phyloP scores from a whole-genome alignment of 2,888 invertebrate genomes.

The Chrysolina haemoptera region DNA sequence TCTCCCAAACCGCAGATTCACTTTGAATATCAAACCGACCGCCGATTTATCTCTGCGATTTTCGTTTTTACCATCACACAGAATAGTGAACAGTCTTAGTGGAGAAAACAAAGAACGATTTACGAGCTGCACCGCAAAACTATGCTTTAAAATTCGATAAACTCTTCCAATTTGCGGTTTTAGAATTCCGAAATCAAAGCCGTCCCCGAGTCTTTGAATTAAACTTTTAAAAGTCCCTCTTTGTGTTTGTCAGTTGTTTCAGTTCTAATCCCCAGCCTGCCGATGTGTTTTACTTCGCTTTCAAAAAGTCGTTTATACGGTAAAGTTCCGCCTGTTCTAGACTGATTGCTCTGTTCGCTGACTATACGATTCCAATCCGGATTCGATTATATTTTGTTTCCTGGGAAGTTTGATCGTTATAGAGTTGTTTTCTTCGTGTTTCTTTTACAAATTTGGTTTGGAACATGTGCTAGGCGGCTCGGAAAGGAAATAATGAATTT shows the following conservation, averaged over 20 bases:
- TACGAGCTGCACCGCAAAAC: constrained; percentile 21
- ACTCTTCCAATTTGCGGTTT: constrained; percentile 50
- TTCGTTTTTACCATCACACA: neutral
- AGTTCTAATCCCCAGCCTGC: constrained; percentile 50
- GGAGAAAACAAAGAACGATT: constrained; percentile 35
- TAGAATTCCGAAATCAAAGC: constrained; percentile 52
- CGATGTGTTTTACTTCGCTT: constrained; percentile 48
- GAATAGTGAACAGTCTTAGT: constrained; percentile 30
- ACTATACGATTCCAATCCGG: constrained; percentile 3
- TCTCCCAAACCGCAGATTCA: neutral
- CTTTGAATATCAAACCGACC: neutral
- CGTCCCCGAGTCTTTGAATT: constrained; percentile 50
- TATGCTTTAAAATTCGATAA: constrained; percentile 26
- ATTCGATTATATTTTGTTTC: constrained; percentile 45
- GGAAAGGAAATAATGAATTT: neutral
- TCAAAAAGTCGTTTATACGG: constrained; percentile 37
- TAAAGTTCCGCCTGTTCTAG: constrained; percentile 28
- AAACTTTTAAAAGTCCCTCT: constrained; percentile 52
- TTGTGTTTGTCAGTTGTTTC: constrained; percentile 55
- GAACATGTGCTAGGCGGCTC: constrained; percentile 22
- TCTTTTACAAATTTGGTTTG: constrained; percentile 17
- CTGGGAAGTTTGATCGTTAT: constrained; percentile 31
- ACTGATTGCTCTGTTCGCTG: constrained; percentile 18
- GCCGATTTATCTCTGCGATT: neutral
- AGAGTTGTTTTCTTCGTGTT: constrained; percentile 34